Conservation (phyloP, 2,888 invertebrate species). For the Tenthredo notha region DNA sequence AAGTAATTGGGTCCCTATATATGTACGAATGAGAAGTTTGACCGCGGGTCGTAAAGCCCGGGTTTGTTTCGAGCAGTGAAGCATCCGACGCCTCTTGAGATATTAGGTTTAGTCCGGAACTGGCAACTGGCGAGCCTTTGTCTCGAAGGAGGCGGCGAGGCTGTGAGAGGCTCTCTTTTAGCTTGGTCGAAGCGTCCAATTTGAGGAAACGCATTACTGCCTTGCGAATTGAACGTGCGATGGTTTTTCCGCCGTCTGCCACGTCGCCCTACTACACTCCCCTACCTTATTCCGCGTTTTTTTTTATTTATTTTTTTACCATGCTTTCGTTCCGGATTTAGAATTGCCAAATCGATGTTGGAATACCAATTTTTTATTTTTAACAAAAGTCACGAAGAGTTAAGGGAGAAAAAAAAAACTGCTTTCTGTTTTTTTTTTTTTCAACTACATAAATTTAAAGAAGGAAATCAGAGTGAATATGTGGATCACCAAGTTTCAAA, state of each 20-base stretch:
- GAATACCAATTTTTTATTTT: background rate
- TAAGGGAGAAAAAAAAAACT: background rate
- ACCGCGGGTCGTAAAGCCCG: constrained; percentile 36
- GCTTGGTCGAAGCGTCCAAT: constrained; percentile 18
- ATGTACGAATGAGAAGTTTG: constrained; percentile 40
- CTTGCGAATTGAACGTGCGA: constrained; percentile 31
- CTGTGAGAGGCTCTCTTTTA: constrained; percentile 11
- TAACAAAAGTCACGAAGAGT: background rate
- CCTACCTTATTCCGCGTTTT: background rate
- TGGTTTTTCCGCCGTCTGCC: background rate
- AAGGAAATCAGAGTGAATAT: background rate
- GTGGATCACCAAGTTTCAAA: too few species aligned
- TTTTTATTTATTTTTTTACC: background rate
- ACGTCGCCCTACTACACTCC: background rate
- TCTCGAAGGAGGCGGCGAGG: constrained; percentile 22
- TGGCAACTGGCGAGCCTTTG: constrained; percentile 57
- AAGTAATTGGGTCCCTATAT: constrained; percentile 63
- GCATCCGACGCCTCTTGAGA: constrained; percentile 53
- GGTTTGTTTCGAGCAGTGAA: constrained; percentile 39
- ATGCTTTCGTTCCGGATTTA: background rate
- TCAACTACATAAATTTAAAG: background rate
- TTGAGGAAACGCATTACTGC: constrained; percentile 38
- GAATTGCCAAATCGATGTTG: background rate
- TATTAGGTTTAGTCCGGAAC: constrained; percentile 59
- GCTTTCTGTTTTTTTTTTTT: background rate